Evolutionary conservation across 2,113 vertebrate genomes (phyloP).

Genomic region (pig (Sus scrofa)): T2T-Sscrofa CM000813.6:122863001-122863500

Average conservation of each 20-base stretch:
- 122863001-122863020: not conserved
- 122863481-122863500: constrained; percentile 55
- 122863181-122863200: not conserved
- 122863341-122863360: constrained; percentile 59
- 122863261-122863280: not conserved
- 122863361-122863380: constrained; percentile 44
- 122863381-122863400: constrained; percentile 66
- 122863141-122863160: fast-evolving
- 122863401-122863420: constrained; percentile 78
- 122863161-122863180: not conserved
- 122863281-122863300: not conserved
- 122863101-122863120: not conserved
- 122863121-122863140: not conserved
- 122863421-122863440: constrained; percentile 68
- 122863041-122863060: not conserved
- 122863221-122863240: not conserved
- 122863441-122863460: constrained; percentile 51
- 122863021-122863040: too few species aligned
- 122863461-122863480: constrained; percentile 56
- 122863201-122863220: not conserved
- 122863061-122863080: not conserved
- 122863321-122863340: constrained; percentile 46
- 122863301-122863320: constrained; percentile 57
- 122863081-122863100: not conserved
- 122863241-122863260: constrained; percentile 32